Evolutionary conservation across 2,888 invertebrate genomes (phyloP), one percentile per base, ranked within the genome.

Genomic region (Electrophaes corylata): DNA sequence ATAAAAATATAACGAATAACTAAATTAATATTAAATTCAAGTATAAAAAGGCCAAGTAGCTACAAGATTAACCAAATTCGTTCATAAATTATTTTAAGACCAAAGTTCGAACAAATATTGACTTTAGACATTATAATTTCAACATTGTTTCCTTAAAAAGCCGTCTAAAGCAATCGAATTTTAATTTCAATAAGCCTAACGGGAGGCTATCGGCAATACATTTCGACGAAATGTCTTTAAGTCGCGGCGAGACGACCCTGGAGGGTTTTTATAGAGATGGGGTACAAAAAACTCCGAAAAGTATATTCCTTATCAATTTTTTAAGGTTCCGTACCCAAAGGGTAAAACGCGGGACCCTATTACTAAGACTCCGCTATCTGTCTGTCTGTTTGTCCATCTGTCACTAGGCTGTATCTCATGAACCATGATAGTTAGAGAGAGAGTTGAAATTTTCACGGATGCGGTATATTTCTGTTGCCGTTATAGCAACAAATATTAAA

Each of bases 111-210:
- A 8, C 44, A 44, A 51, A 51, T 12, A 44, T 35, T 51, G 23
- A 45, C 52, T 20, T 52, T 39, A n/a, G 19, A 41, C 31, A 18
- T 49, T 50, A 29, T 44, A 31, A 45, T 45, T 52, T 14, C 31
- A 45, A 52, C 18, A 52, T 37, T 29, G 45, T 45, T 52, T 51
- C 43, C 2, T 37, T 11, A 44, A 16, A 39, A 51, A 59, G 35
- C 41, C 29, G 23, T 35, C 50, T 43, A 40, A 48, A 52, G 51
- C 50, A 54, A 60, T 57, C 45, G 26, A 52, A 55, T 55, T 49
- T 60, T 55, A 45, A 57, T 60, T 54, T 60, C 54, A 52, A 52
- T 57, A 57, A 39, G 18, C 48, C 52, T 44, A 56, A 20, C 23
- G 45, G 49, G 23, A 26, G 45, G 23, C 50, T 61, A 50, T 58